phyloP scores from a whole-genome alignment of 2,113 vertebrate genomes.

The Dromiciops gliroides region DNA sequence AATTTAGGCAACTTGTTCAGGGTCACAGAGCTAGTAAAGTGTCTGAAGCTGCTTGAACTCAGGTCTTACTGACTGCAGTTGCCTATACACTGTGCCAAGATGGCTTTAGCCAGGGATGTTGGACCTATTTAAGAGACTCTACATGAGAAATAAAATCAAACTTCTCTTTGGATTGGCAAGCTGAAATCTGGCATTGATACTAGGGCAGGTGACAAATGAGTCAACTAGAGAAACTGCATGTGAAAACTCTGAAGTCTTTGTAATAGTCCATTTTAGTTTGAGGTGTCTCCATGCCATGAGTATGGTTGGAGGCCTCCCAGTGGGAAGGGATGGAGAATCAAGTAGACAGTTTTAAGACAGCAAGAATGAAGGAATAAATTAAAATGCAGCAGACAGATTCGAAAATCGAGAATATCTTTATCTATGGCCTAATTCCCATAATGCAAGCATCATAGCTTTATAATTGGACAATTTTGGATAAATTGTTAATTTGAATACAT shows the following conservation, averaged over 20 bases:
- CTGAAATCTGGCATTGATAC: background rate
- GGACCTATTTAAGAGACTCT: background rate
- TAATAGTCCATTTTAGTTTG: conserved; percentile 57
- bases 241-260: background rate
- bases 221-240: background rate
- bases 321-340: conserved; percentile 61
- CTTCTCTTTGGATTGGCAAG: background rate
- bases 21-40: background rate
- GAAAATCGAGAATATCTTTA: background rate
- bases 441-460: background rate
- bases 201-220: background rate
- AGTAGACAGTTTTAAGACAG: background rate
- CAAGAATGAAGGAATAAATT: conserved; percentile 33
- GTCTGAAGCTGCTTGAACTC: background rate
- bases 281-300: conserved; percentile 63
- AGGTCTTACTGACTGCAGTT: background rate
- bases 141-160: background rate
- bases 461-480: background rate
- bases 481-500: background rate
- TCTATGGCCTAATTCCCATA: background rate
- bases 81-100: background rate
- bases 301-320: conserved; percentile 75
- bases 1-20: background rate
- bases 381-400: conserved; percentile 5
- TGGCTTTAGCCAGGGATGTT: background rate